phyloP scores from a whole-genome alignment of 2,888 invertebrate genomes.

The Blastobasis adustella region DNA sequence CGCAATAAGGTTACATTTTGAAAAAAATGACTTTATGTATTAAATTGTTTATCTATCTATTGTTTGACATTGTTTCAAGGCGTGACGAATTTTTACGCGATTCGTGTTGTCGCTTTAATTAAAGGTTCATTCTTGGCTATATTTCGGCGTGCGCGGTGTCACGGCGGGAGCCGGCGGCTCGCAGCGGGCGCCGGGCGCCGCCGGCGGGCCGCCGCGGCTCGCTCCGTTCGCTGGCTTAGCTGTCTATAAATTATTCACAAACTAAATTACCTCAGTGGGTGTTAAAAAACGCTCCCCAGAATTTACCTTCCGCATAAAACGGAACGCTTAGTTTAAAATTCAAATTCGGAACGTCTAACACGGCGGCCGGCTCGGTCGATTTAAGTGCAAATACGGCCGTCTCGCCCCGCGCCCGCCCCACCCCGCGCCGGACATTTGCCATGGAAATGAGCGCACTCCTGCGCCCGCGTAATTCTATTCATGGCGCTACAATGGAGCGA shows the following conservation, averaged over 20 bases:
- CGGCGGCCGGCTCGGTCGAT: slow-evolving; percentile 32
- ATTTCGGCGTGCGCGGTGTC: not conserved
- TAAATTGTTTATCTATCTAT: too few species aligned
- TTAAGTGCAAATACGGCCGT: slow-evolving; percentile 49
- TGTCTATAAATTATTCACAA: slow-evolving; percentile 31
- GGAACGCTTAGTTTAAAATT: slow-evolving; percentile 69
- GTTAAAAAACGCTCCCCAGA: slow-evolving; percentile 44
- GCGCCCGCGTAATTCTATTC: slow-evolving; percentile 47
- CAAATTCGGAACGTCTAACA: slow-evolving; percentile 62
- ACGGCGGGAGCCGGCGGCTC: too few species aligned
- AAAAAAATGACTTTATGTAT: too few species aligned
- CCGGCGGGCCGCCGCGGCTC: not conserved
- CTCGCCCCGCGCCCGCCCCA: slow-evolving; percentile 34
- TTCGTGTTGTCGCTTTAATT: not conserved
- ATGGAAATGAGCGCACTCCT: slow-evolving; percentile 38
- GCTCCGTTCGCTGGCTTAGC: slow-evolving; percentile 8
- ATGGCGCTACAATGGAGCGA: slow-evolving; percentile 34
- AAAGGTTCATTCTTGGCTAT: not conserved
- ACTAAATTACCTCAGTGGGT: slow-evolving; percentile 38
- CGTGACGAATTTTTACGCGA: not conserved
- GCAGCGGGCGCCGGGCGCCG: not conserved
- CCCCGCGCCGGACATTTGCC: slow-evolving; percentile 37
- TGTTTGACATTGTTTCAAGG: not conserved
- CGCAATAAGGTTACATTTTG: too few species aligned
- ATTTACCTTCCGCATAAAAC: slow-evolving; percentile 57